Base-by-base conservation (phyloP, 2,797 vertebrate genomes). In the Rhyacichthys aspro region DNA sequence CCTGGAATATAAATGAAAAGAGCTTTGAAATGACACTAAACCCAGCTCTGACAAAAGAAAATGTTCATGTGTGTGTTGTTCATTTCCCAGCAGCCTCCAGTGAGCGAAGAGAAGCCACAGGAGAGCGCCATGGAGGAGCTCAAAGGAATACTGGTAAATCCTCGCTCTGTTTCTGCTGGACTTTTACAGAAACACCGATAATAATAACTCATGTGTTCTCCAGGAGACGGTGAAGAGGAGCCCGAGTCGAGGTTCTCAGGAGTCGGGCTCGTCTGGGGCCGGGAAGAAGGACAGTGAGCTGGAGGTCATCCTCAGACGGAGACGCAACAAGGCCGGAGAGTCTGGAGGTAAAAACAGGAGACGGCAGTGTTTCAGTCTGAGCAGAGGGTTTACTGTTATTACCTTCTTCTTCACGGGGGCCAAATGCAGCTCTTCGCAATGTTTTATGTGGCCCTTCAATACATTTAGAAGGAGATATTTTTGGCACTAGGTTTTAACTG, bases 81-180 rank as follows among this genome's bases (percentile, higher is more conserved):
- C 3, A 14, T 41, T 38, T 43, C 9, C 1, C 74, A 90, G 90
- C 88, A 79, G 42, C 85, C 79, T 43, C 78, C 74, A 2, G 23
- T 45, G 9, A 52, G 53, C 54, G 93, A 93, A 70, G 91, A 92
- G 73, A 92, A 90, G 11, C 87, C 52, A 3, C 90, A 91, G 74
- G 93, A 94, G 70, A 94, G 92, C 15, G 93, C 93, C 54, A 94
- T 94, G 93, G 93, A 94, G 0, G 93, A 94, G n/a, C 91, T 94
- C 44, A 93, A 93, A 80, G 91, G 92, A 61, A 94, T 94, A 50
- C 84, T 94, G 92, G 92, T 93, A 89, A 67, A 53, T 7, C n/a
- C n/a, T n/a, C n/a, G n/a, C n/a, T n/a, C n/a, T n/a, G n/a, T n/a
- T n/a, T 45, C 5, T 45, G 46, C 7, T 32, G 12, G 23, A 28